Evolutionary conservation across 2,113 vertebrate genomes (phyloP).

Genomic region (Australoheros scitulus): DNA sequence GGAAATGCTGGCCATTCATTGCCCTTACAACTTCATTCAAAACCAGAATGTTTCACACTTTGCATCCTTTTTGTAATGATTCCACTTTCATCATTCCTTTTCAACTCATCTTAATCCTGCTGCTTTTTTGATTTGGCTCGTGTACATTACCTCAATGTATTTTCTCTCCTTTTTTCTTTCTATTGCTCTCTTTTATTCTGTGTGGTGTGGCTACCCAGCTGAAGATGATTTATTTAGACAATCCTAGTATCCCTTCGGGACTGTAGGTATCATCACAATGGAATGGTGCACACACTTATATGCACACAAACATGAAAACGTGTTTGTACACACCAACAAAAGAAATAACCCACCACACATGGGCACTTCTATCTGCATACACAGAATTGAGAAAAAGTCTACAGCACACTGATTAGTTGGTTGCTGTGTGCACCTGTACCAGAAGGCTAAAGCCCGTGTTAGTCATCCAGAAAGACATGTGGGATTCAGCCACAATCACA

Average conservation of each 20-base stretch:
- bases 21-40: slow-evolving; percentile 18
- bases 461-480: slow-evolving; percentile 39
- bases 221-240: slow-evolving; percentile 73
- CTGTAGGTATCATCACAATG: slow-evolving; percentile 41
- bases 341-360: background rate
- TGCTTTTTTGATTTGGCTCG: slow-evolving; percentile 13
- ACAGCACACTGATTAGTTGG: slow-evolving; percentile 11
- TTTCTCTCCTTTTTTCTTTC: background rate
- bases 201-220: slow-evolving; percentile 53
- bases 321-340: slow-evolving; percentile 33
- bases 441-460: slow-evolving; percentile 40
- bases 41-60: slow-evolving; percentile 8
- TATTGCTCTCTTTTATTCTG: background rate
- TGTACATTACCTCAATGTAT: slow-evolving; percentile 10
- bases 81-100: slow-evolving; percentile 18
- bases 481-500: slow-evolving; percentile 22
- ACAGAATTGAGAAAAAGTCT: background rate
- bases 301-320: slow-evolving; percentile 49
- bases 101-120: background rate
- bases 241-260: slow-evolving; percentile 64
- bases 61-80: slow-evolving; percentile 16
- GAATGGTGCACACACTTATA: slow-evolving; percentile 47
- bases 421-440: slow-evolving; percentile 43
- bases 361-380: background rate
- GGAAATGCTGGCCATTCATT: background rate